Evolutionary conservation across 2,888 invertebrate genomes (phyloP), one percentile per base, ranked within the genome.

Genomic region (Polia nebulosa): DNA sequence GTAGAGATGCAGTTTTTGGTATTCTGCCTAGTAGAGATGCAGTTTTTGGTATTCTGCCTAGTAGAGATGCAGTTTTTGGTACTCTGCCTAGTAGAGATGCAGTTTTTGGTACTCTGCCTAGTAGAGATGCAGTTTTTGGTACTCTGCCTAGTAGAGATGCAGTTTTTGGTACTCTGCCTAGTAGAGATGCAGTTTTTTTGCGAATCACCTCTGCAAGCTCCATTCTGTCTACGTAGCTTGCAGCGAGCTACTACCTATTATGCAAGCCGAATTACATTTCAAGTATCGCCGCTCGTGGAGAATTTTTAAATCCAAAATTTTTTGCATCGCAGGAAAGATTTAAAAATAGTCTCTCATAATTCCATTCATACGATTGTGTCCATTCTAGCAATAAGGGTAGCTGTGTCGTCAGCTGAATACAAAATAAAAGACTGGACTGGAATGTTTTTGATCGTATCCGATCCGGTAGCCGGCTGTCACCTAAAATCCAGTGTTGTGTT

Each of bases 401-500:
- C 47, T 68, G 74, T 76, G 78, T 78, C 47, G 45, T 47, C 60
- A 51, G 32, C n/a, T 56, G 61, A 52, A 78, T 76, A 44, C 51
- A 61, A 78, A 78, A 78, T 73, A 78, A 76, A 76, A 78, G 68
- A 62, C 39, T 22, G 36, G 44, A 20, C 25, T 47, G 9, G 34
- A 51, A 59, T 32, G 60, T 61, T 72, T 56, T 78, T 41, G n/a
- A 11, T 36, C 34, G 22, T 47, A 29, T 45, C 58, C 52, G 36
- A 22, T 59, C 17, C 59, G 41, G 45, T 61, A 29, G 49, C 66
- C 20, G 25, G 22, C 61, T 73, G 78, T 73, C 74, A 73, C 55
- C 53, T 77, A 61, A 73, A 72, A 66, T 9, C 20, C 52, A 58
- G 27, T 55, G 58, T 51, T 56, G 27, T 47, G 25, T 55, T 61